These are phyloP conservation scores for Rhynchotus rufescens DNA, from an alignment of 2,797 vertebrate species.

Conservation along the genomic window DNA sequence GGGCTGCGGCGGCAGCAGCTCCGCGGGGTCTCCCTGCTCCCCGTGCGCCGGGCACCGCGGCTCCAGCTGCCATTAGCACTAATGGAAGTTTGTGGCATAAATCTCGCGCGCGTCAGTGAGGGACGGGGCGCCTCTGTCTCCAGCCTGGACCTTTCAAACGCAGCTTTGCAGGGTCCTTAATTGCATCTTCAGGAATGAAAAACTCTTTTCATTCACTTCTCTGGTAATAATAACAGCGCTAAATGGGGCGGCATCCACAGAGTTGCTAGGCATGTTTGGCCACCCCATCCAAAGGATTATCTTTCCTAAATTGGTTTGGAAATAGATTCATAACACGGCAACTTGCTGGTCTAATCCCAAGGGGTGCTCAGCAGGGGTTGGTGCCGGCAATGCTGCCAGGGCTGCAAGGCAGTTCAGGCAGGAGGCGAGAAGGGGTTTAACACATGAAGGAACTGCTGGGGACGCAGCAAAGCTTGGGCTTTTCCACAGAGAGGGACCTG, in stretches of 20 bases:
- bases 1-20: not conserved
- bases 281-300: not conserved
- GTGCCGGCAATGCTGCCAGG: not conserved
- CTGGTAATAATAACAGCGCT: not conserved
- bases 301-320: constrained; percentile 59
- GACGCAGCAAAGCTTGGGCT: not conserved
- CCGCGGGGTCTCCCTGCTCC: not conserved
- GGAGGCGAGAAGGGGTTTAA: not conserved
- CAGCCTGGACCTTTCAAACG: not conserved
- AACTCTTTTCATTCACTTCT: constrained; percentile 49
- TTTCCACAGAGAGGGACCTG: not conserved
- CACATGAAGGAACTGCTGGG: not conserved
- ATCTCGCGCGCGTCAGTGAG: not conserved
- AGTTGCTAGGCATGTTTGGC: constrained; percentile 40
- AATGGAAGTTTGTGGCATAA: constrained; percentile 45
- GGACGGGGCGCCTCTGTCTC: not conserved
- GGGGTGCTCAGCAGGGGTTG: not conserved
- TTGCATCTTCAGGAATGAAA: constrained; percentile 10
- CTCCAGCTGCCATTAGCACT: constrained; percentile 47
- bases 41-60: not conserved
- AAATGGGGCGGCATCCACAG: not conserved
- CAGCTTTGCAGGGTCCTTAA: constrained; percentile 1
- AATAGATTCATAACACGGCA: constrained; percentile 46
- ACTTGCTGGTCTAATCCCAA: constrained; percentile 22
- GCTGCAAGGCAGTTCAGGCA: not conserved